phyloP scores from a whole-genome alignment of 2,888 invertebrate genomes.

The Chrysodeixis includens region DNA sequence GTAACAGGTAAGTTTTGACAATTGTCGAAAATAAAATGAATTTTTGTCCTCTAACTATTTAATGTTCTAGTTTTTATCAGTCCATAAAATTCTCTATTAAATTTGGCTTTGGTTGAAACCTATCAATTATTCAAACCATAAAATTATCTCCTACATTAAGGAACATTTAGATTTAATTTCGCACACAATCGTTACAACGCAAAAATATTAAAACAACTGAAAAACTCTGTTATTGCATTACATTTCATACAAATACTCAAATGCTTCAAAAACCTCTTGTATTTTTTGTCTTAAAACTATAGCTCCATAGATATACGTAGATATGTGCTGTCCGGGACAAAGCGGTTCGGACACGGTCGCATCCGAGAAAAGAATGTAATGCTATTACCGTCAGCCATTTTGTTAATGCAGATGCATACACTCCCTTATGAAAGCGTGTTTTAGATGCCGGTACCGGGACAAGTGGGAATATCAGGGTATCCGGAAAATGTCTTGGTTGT shows the following conservation, averaged over 20 bases:
- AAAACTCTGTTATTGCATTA: neutral
- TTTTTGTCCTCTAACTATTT: too few relatives aligned
- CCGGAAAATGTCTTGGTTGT: neutral
- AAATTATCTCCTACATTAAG: too few relatives aligned
- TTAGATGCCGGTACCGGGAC: conserved; percentile 28
- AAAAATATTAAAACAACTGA: too few relatives aligned
- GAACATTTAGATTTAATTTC: too few relatives aligned
- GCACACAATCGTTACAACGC: too few relatives aligned
- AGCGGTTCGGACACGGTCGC: conserved; percentile 39
- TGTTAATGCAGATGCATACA: conserved; percentile 72
- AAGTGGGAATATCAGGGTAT: neutral
- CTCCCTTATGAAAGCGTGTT: conserved; percentile 52
- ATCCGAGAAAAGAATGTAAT: conserved; percentile 63
- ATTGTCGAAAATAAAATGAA: too few relatives aligned
- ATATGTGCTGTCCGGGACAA: conserved; percentile 24
- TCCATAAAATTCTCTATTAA: too few relatives aligned
- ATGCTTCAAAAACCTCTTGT: neutral
- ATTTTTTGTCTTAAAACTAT: neutral
- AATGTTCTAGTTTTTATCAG: too few relatives aligned
- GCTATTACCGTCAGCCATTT: conserved; percentile 68
- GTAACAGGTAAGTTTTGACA: too few relatives aligned
- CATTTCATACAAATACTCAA: neutral
- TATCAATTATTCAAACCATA: too few relatives aligned
- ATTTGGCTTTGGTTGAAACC: too few relatives aligned
- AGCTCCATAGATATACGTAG: neutral